A percentile compares a stretch with the other conserved stretches of the same genome.
Conservation (phyloP, 2,888 invertebrate genomes). For the Oeneis ivallda region DNA sequence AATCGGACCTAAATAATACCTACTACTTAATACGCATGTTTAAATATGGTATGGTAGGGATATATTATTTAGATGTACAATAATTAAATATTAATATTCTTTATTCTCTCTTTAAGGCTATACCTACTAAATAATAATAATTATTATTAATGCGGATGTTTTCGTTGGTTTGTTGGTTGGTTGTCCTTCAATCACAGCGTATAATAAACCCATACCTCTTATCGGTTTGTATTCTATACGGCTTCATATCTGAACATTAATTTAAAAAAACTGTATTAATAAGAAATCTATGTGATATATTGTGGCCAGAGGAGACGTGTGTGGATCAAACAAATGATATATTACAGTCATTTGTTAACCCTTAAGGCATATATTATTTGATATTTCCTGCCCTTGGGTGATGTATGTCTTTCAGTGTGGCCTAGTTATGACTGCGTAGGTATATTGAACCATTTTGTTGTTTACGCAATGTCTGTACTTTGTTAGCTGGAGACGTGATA, state of each 20-base stretch:
- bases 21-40: too few relatives aligned
- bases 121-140: too few relatives aligned
- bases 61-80: too few relatives aligned
- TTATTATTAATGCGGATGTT: not conserved
- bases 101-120: too few relatives aligned
- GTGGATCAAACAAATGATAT: constrained; percentile 34
- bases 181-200: too few relatives aligned
- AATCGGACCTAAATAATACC: too few relatives aligned
- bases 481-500: not conserved
- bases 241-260: too few relatives aligned
- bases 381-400: constrained; percentile 26
- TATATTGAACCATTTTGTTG: not conserved
- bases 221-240: too few relatives aligned
- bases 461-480: not conserved
- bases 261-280: not conserved
- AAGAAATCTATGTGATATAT: constrained; percentile 18
- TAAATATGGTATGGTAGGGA: too few relatives aligned
- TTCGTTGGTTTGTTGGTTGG: too few relatives aligned
- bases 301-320: constrained; percentile 28
- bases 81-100: too few relatives aligned
- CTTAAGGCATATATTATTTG: constrained; percentile 39
- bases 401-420: constrained; percentile 21
- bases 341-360: constrained; percentile 36
- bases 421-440: not conserved
- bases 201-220: too few relatives aligned